These are phyloP conservation scores for Neuroterus valhalla DNA, from an alignment of 1,140 invertebrate genomes.

Conservation along the genomic window DNA sequence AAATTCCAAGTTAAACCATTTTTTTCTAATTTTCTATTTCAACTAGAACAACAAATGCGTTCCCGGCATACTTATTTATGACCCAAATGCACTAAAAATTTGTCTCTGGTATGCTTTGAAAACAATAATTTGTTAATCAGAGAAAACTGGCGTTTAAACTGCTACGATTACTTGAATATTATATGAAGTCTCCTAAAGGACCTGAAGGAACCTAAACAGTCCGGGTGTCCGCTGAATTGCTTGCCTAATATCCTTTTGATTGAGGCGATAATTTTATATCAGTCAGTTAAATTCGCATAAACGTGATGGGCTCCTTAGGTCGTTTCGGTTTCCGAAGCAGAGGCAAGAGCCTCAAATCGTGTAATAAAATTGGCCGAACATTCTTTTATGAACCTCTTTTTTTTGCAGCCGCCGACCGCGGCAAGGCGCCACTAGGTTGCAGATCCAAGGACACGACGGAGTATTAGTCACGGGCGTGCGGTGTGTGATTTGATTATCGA, in stretches of 20 bases:
- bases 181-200: neutral
- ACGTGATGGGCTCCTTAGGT: neutral
- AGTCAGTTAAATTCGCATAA: conserved; percentile 20
- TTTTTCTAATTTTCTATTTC: too few species aligned
- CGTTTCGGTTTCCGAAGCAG: conserved; percentile 17
- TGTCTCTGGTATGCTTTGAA: too few species aligned
- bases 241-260: conserved; percentile 12
- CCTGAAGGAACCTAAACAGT: neutral
- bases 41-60: too few species aligned
- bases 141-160: neutral
- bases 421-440: conserved; percentile 8
- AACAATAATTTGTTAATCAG: too few species aligned
- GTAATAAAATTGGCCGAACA: conserved; percentile 16
- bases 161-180: neutral
- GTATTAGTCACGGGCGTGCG: neutral
- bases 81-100: too few species aligned
- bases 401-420: neutral
- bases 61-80: too few species aligned
- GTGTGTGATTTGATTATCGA: conserved; percentile 24
- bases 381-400: conserved; percentile 23
- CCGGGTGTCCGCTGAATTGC: neutral
- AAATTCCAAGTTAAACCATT: too few species aligned
- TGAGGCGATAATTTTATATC: conserved; percentile 17
- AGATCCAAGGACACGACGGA: neutral
- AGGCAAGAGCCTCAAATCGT: conserved; percentile 2